Evolutionary conservation across 64 coral and sea anemone species (phyloP), one percentile per base, ranked within the genome.

Genomic region (Montipora sp.): DNA sequence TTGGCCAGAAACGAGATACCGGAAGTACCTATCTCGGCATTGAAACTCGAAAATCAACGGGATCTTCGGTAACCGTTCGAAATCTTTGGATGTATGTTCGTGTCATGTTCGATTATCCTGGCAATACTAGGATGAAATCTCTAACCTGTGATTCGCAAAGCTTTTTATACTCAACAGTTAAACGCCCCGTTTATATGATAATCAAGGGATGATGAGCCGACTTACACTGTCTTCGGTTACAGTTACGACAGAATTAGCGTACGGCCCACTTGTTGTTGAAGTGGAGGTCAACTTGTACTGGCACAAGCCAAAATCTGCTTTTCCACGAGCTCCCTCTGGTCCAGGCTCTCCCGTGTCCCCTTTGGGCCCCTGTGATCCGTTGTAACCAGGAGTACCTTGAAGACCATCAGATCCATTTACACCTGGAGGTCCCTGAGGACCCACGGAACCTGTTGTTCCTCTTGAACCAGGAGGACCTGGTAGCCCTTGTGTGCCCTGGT

Each of bases 331-430:
- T 13, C 92, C 92, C 63, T 65, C 68, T 5, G 61, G 24, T 2
- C 92, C 92, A 61, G 92, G 87, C 49, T 15, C 44, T 45, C 92
- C 92, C 11, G 65, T 48, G 5, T 93, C 85, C 6, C 85, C 92
- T 73, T 93, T 93, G 15, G 19, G 65, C 46, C 85, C 85, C 59
- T 18, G 21, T 0, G 55, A 20, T 59, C 92, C 92, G 10, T 88
- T 69, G 6, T 20, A 18, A 19, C 92, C 92, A 46, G 77, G 47
- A 18, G 68, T 77, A n/a, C 92, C 92, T 47, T 58, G 53, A 7
- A 78, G 81, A 10, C 88, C 77, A 1, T n/a, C 36, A 45, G 49
- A 8, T 36, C 89, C 89, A 8, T 36, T 12, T 53, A 75, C 68
- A 55, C 91, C 91, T 23, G 66, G 74, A 49, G 16, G 47, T 48